These are phyloP conservation scores for Portunus trituberculatus DNA, from an alignment of 1,140 invertebrate genomes.

Conservation along the genomic window DNA sequence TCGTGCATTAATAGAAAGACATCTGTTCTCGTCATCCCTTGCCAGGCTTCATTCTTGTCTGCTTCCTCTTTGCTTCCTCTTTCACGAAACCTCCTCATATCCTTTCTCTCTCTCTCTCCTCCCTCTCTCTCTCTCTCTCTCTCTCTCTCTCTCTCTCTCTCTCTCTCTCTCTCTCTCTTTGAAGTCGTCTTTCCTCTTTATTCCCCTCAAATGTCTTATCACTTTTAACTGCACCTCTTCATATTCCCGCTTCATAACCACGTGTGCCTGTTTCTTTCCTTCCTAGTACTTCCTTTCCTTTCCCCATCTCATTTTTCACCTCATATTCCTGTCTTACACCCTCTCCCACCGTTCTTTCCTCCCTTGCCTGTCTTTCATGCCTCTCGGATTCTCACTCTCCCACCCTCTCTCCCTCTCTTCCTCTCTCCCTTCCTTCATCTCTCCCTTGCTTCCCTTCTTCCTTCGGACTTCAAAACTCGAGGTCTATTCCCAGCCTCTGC, in stretches of 20 bases:
- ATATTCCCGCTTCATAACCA: not conserved
- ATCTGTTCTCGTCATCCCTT: not conserved
- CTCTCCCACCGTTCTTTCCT: not conserved
- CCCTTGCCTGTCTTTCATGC: not conserved
- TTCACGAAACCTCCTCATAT: not conserved
- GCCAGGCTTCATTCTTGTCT: not conserved
- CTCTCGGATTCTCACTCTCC: not conserved
- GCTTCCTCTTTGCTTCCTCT: not conserved
- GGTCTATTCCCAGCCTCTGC: slow-evolving; percentile 4
- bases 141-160: too few species aligned
- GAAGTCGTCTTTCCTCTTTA: not conserved
- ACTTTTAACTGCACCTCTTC: not conserved
- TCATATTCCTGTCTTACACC: not conserved
- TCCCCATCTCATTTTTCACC: not conserved
- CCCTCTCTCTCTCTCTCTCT: too few species aligned
- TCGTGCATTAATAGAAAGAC: too few species aligned
- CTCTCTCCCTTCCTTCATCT: not conserved
- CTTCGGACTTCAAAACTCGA: not conserved
- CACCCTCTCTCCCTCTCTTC: not conserved
- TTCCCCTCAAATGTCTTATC: not conserved
- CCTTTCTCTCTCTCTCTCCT: not conserved
- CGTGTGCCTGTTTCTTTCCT: not conserved
- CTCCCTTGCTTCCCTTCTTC: not conserved
- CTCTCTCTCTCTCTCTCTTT: too few species aligned
- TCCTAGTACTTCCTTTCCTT: not conserved